Conservation (phyloP, 2,797 vertebrate species). For the Ciconia nigra region DNA sequence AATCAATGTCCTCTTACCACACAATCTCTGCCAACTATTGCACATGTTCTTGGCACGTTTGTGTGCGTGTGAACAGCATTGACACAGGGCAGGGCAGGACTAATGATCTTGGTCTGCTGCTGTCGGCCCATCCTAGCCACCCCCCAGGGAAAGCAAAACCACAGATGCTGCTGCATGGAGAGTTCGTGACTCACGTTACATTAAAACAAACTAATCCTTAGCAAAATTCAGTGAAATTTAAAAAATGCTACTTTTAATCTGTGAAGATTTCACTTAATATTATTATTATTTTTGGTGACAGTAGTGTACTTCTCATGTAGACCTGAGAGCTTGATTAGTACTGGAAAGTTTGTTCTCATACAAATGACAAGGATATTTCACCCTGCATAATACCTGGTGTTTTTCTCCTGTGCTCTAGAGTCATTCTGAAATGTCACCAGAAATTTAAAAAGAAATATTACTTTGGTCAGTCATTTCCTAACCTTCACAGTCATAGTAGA, state of each 20-base stretch:
- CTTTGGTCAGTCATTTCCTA: conserved; percentile 9
- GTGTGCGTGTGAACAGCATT: background rate
- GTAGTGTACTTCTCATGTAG: background rate
- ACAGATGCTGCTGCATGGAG: background rate
- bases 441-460: background rate
- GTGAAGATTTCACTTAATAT: background rate
- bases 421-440: conserved; percentile 5
- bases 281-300: background rate
- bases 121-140: background rate
- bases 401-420: background rate
- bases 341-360: background rate
- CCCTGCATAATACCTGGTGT: background rate
- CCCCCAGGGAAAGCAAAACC: background rate
- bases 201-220: background rate
- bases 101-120: background rate
- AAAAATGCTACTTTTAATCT: background rate
- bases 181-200: background rate
- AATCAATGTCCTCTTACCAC: background rate
- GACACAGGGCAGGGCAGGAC: background rate
- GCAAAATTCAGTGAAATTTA: background rate
- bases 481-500: background rate
- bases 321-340: background rate
- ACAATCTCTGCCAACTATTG: background rate
- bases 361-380: background rate
- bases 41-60: background rate